Evolutionary conservation across 23 tunicate genomes (phyloP).

Genomic region (Oikopleura albicans): DNA sequence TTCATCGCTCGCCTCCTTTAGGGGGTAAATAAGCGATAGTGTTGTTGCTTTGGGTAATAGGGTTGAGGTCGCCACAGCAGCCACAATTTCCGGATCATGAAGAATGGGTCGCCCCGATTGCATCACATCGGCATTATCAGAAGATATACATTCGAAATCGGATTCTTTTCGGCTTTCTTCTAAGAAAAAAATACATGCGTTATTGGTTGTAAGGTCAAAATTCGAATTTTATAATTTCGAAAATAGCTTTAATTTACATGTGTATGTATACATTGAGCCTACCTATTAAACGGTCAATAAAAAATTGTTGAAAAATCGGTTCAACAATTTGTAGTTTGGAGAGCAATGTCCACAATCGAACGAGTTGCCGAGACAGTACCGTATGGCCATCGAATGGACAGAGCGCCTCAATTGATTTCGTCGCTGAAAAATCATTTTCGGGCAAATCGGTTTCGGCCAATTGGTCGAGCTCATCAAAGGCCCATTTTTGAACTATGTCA

Average conservation of each 20-base stretch:
- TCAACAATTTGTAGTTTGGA: neutral
- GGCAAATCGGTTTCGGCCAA: neutral
- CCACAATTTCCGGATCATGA: neutral
- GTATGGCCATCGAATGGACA: neutral
- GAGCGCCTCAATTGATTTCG: neutral
- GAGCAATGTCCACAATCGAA: neutral
- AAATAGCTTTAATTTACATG: no score
- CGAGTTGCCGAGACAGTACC: neutral
- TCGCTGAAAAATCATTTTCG: neutral
- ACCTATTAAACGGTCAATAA: no score
- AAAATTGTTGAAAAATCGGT: conserved; percentile 8
- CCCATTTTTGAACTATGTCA: neutral
- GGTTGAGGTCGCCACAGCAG: neutral
- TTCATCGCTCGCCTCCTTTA: neutral
- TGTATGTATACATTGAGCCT: no score
- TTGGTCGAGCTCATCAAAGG: neutral
- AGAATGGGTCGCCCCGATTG: neutral
- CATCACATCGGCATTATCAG: neutral
- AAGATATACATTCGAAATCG: neutral
- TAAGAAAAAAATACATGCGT: no score
- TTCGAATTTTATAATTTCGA: no score
- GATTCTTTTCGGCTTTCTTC: neutral
- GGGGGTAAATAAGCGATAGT: neutral
- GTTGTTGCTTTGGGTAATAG: neutral
- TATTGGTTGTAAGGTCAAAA: no score